Conservation (phyloP, 2,113 vertebrate species). For the Coreoperca whiteheadi region DNA sequence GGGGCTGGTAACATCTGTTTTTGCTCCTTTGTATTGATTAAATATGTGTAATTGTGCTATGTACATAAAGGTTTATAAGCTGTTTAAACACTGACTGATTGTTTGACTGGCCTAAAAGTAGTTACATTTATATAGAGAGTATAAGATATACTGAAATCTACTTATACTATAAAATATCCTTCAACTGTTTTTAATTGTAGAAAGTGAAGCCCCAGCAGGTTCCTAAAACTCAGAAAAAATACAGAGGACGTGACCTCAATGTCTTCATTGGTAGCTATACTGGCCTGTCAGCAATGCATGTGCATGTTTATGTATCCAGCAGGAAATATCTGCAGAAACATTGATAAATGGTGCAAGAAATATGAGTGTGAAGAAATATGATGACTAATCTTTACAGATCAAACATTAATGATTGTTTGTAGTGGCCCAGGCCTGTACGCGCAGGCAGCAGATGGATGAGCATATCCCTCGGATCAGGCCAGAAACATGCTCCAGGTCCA, state of each 20-base stretch:
- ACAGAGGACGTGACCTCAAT: not conserved
- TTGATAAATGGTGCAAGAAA: constrained; percentile 10
- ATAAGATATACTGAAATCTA: not conserved
- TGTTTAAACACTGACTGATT: not conserved
- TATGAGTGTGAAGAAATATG: not conserved
- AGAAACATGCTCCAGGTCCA: constrained; percentile 41
- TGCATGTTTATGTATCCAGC: constrained; percentile 21
- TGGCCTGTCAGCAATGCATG: no score
- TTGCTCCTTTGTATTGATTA: not conserved
- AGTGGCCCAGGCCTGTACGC: constrained; percentile 10
- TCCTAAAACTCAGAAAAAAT: not conserved
- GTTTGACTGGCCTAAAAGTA: not conserved
- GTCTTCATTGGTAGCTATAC: not conserved
- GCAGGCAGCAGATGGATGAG: constrained; percentile 32
- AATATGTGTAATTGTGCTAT: not conserved
- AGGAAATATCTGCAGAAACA: not conserved
- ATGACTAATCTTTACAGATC: constrained; percentile 51
- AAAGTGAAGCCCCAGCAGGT: not conserved
- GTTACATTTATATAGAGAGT: not conserved
- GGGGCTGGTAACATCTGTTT: not conserved
- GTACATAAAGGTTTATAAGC: not conserved
- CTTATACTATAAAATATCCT: not conserved
- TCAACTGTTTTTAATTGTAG: not conserved
- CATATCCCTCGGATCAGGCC: constrained; percentile 28
- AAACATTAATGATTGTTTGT: constrained; percentile 37